These are phyloP conservation scores for Dendrocincla fuliginosa DNA, from an alignment of 2,797 vertebrate genomes.

Conservation along the genomic window DNA sequence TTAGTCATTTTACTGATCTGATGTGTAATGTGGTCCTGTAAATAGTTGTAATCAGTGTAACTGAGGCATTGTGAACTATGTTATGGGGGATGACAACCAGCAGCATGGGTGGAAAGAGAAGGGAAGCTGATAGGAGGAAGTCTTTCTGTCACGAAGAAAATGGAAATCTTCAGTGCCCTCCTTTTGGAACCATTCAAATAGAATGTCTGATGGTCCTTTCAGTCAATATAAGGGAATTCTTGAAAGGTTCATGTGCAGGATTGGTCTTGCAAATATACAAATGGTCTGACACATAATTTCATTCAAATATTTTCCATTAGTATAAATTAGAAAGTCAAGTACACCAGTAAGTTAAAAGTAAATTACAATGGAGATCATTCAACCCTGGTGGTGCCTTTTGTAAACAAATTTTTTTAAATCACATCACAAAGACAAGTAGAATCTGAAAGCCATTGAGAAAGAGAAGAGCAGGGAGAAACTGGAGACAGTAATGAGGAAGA, in stretches of 20 bases:
- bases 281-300: constrained; percentile 36
- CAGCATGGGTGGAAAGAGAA: neutral
- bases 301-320: constrained; percentile 65
- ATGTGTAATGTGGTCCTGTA: neutral
- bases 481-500: constrained; percentile 35
- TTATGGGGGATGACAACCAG: neutral
- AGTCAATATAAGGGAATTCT: constrained; percentile 22
- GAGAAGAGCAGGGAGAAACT: constrained; percentile 27
- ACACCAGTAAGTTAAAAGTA: constrained; percentile 37
- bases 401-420: constrained; percentile 67
- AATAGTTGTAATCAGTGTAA: neutral
- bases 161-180: neutral
- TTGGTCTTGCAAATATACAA: constrained; percentile 57
- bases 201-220: neutral
- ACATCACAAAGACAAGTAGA: constrained; percentile 9
- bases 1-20: neutral
- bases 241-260: constrained; percentile 10
- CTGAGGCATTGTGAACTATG: neutral
- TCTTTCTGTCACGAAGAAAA: neutral
- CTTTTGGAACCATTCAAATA: neutral
- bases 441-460: constrained; percentile 37
- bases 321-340: constrained; percentile 62
- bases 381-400: constrained; percentile 36
- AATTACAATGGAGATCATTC: constrained; percentile 40
- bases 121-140: neutral